Percentiles rank a stretch among this genome's conserved stretches.
Evolutionary conservation across 1,140 invertebrate genomes (phyloP).

Genomic region (Chelonus insularis): DNA sequence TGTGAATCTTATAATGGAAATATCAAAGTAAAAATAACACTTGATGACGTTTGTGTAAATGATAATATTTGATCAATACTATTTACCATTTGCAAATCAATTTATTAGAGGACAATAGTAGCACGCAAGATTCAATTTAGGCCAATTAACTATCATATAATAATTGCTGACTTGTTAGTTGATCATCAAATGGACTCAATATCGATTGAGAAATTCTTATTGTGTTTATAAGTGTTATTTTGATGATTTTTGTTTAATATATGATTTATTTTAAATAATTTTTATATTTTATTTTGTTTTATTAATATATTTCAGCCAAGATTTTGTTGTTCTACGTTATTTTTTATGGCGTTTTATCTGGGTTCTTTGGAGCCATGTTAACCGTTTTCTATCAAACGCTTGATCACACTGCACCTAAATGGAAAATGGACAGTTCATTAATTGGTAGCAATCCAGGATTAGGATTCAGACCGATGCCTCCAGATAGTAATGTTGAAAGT

Average conservation of each 20-base stretch:
- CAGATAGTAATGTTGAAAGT: conserved; percentile 84
- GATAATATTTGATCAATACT: background rate
- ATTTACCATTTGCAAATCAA: conserved; percentile 9
- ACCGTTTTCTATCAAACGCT: conserved; percentile 92
- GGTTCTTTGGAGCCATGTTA: conserved; percentile 90
- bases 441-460: conserved; percentile 92
- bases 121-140: conserved; percentile 49
- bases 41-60: background rate
- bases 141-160: conserved; percentile 54
- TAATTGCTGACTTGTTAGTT: conserved; percentile 44
- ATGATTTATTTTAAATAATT: no score
- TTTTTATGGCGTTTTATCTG: conserved; percentile 85
- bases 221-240: no score
- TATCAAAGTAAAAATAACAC: background rate
- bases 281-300: no score
- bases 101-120: conserved; percentile 17
- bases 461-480: conserved; percentile 91
- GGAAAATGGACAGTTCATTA: conserved; percentile 79
- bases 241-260: no score
- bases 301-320: conserved; percentile 77
- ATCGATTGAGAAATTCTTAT: background rate
- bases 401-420: conserved; percentile 82
- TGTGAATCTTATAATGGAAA: no score
- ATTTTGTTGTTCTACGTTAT: conserved; percentile 92
- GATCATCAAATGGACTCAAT: background rate